Evolutionary conservation across 2,113 vertebrate species (phyloP), one percentile per base, ranked within the genome.

Genomic region (Apteryx mantelli): DNA sequence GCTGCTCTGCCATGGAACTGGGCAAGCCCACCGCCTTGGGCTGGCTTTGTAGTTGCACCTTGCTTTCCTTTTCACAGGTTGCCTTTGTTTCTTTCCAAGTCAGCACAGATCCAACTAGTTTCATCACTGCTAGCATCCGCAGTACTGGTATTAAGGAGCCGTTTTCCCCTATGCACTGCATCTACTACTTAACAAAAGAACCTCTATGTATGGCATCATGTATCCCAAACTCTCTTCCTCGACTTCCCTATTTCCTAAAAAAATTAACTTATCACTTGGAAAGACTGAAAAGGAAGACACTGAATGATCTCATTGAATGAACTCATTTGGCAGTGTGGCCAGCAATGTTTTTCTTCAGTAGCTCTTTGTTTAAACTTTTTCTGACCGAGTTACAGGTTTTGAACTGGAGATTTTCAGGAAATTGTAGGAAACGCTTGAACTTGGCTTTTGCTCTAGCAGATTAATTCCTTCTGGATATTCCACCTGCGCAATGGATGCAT

Each of bases 401-500:
- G 84, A 93, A 91, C 74, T 24, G 61, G 58, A 63, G 77, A 38
- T 30, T 82, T 88, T 65, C 84, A 92, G 94, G 92, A 95, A 93
- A 83, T 77, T 92, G 91, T 65, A 96, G 91, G 91, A 94, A 94
- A 91, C 50, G 9, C 89, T 83, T 86, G 87, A 73, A 91, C 81
- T 61, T 65, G 83, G 89, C 91, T 94, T 78, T 7, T 58, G 36
- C 78, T 89, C 2, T 2, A 79, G 86, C n/a, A 95, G 77, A 91
- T 80, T 82, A 91, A 95, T 85, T 92, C 95, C 84, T 89, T 82
- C 74, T 91, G 81, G 77, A 95, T 92, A 79, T 61, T 82, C 91
- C 92, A 95, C 95, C 96, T 95, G 95, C 53, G 77, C 80, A 86
- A 38, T 11, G 55, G 88, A 78, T 0, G 3, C 69, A 3, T 8